Evolutionary conservation across 53 echinoderm and acorn worm genomes (phyloP), one percentile per base, ranked within the genome.

Genomic region (Temnopleurus reevesii): DNA sequence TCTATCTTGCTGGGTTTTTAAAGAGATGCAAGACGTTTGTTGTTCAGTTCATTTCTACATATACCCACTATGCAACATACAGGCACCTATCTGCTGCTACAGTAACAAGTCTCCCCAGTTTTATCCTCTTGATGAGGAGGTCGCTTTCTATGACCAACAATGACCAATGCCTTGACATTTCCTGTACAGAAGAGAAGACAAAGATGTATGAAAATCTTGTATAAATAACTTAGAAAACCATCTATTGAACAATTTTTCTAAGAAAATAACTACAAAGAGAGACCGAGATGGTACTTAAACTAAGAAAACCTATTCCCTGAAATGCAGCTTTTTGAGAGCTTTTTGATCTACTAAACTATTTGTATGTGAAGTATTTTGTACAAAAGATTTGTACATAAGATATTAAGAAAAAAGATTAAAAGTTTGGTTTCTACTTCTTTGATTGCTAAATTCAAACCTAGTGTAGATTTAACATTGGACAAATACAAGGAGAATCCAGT

Each of bases 301-400:
- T 55, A 86, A 84, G 71, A 76, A 36, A 58, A 76, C 63, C 66
- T 90, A 81, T 90, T 61, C 90, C 90, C 76, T 53, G 80, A 89
- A 86, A 86, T 94, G 94, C 94, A 94, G 94, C 94, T 94, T 90
- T 90, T 77, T 90, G 41, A 63, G 91, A 92, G 87, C 82, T 87
- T 81, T n/a, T 86, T 81, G 83, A 88, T 90, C 90, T 81, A 84
- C 71, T 53, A 90, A n/a, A 92, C 88, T 94, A 90, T 94, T 92
- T 92, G 92, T 92, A 94, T 94, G 94, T 92, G 92, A 90, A 88
- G 92, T 94, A 93, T 94, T 94, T 93, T 92, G 92, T 92, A 92
- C 92, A 94, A 91, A 85, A 81, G 86, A 90, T 86, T 89, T 94
- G 94, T 94, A 94, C 94, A 94, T 94, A 94, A 94, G 91, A 93